phyloP scores from a whole-genome alignment of 2,888 invertebrate species.

The Drosophila lutescens region DNA sequence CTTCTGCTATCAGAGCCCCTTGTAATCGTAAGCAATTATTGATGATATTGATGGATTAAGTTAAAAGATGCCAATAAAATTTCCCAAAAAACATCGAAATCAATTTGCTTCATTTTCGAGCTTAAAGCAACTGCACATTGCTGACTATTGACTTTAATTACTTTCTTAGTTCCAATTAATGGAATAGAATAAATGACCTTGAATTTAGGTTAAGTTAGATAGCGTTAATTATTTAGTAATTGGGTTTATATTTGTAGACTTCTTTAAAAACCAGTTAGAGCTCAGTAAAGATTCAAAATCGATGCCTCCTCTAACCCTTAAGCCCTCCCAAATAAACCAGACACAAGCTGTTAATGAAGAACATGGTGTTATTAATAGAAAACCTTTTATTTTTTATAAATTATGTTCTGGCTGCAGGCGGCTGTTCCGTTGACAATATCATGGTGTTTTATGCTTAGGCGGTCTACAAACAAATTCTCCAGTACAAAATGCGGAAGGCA shows the following conservation, averaged over 20 bases:
- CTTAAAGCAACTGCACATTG: no score
- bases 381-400: slow-evolving; percentile 65
- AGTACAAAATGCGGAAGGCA: slow-evolving; percentile 58
- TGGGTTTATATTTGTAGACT: no score
- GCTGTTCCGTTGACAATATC: slow-evolving; percentile 51
- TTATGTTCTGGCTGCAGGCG: slow-evolving; percentile 60
- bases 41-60: slow-evolving; percentile 44
- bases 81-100: slow-evolving; percentile 50
- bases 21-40: slow-evolving; percentile 53
- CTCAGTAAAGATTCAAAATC: no score
- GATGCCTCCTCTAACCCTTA: no score
- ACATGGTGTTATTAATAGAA: slow-evolving; percentile 43
- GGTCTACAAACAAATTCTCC: slow-evolving; percentile 54
- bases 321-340: background rate
- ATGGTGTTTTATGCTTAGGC: slow-evolving; percentile 19
- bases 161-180: no score
- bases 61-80: slow-evolving; percentile 62
- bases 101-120: background rate
- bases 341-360: slow-evolving; percentile 4
- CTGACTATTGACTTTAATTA: no score
- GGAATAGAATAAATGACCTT: background rate
- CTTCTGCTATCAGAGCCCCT: slow-evolving; percentile 29
- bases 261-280: no score
- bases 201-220: background rate
- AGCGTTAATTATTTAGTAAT: no score